Conservation (phyloP, 2,113 vertebrate genomes). For the Callorhinus ursinus region DNA sequence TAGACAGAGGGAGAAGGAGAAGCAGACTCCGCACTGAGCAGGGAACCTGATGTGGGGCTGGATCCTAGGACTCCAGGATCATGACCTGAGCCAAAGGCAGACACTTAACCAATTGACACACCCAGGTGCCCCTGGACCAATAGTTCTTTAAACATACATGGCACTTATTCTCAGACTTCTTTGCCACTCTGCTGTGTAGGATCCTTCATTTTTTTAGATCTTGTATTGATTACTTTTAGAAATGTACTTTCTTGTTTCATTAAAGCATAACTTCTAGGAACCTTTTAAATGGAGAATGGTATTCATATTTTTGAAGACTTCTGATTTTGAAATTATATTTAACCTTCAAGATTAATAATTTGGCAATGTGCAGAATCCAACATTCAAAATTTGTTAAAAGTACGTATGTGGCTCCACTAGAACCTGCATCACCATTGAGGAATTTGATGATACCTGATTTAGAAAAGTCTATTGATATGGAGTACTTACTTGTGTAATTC, state of each 20-base stretch:
- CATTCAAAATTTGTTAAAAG: background rate
- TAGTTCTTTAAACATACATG: fast-evolving
- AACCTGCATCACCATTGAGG: background rate
- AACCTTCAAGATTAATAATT: background rate
- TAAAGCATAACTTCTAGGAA: background rate
- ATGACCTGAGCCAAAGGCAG: too few species aligned
- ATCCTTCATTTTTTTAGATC: background rate
- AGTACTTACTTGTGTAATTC: background rate
- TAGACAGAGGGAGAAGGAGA: too few species aligned
- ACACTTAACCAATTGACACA: too few species aligned
- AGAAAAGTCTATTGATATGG: background rate
- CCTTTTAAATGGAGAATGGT: background rate
- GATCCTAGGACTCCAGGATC: too few species aligned
- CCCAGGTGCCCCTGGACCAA: fast-evolving
- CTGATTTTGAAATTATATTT: background rate
- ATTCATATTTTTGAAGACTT: background rate
- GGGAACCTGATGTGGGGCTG: too few species aligned
- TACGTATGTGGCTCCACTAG: background rate
- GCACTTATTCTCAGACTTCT: fast-evolving
- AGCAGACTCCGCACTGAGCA: too few species aligned
- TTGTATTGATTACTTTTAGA: background rate
- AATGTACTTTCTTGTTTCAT: background rate
- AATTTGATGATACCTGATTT: background rate
- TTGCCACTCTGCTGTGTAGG: background rate
- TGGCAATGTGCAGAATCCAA: background rate